Conservation (phyloP, 2,113 vertebrate species). For the Onychostoma macrolepis region DNA sequence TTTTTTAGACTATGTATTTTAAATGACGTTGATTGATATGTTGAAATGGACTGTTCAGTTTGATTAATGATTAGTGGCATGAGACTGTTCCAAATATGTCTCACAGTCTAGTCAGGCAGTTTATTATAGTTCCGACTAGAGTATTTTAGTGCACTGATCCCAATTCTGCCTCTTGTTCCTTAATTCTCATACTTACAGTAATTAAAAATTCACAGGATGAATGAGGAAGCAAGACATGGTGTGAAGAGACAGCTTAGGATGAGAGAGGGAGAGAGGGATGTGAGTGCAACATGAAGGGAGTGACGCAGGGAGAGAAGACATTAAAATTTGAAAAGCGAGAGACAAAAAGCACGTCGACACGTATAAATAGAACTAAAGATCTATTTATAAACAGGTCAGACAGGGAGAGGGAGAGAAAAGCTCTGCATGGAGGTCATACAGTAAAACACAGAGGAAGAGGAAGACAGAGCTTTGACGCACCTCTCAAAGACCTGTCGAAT, state of each 20-base stretch:
- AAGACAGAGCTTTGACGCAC: slow-evolving; percentile 70
- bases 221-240: background rate
- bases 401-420: background rate
- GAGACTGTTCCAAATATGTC: background rate
- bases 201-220: background rate
- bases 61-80: background rate
- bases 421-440: background rate
- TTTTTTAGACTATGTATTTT: background rate
- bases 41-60: background rate
- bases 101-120: background rate
- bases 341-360: background rate
- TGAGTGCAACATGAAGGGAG: background rate
- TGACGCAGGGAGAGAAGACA: background rate
- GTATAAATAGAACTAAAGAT: background rate
- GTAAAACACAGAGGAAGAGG: background rate
- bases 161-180: background rate
- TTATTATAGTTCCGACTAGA: background rate
- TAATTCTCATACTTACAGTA: background rate
- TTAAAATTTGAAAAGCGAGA: background rate
- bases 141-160: background rate
- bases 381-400: background rate
- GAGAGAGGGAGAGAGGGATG: background rate
- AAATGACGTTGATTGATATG: background rate
- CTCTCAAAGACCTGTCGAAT: slow-evolving; percentile 90
- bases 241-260: background rate